Conservation (phyloP, 2,113 vertebrate genomes). For the Conger conger region DNA sequence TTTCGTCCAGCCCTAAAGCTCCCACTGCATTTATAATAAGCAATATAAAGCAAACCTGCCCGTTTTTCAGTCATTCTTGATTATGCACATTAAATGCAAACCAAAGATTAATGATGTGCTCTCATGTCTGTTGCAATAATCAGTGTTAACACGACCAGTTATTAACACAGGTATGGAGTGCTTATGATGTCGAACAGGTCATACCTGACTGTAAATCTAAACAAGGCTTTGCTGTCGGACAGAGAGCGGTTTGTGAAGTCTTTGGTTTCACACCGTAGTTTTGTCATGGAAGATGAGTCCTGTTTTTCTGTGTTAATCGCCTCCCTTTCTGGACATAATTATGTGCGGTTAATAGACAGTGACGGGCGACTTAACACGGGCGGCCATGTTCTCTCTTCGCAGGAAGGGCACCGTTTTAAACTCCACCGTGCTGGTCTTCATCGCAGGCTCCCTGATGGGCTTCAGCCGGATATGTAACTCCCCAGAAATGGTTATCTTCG, state of each 20-base stretch:
- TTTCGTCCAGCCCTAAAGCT: neutral
- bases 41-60: neutral
- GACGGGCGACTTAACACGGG: constrained; percentile 27
- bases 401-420: constrained; percentile 82
- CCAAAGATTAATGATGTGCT: constrained; percentile 47
- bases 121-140: constrained; percentile 52
- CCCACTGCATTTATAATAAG: neutral
- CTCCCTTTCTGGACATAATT: constrained; percentile 42
- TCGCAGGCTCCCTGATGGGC: constrained; percentile 77
- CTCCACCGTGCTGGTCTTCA: constrained; percentile 76
- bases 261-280: constrained; percentile 40
- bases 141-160: constrained; percentile 46
- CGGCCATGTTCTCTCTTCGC: constrained; percentile 36
- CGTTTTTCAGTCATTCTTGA: neutral
- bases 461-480: constrained; percentile 77
- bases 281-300: constrained; percentile 46
- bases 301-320: constrained; percentile 47
- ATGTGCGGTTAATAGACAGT: constrained; percentile 42
- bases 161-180: constrained; percentile 51
- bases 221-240: constrained; percentile 45
- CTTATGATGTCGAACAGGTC: constrained; percentile 43
- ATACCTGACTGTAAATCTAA: constrained; percentile 30
- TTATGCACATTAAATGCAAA: neutral
- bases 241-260: constrained; percentile 45
- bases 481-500: constrained; percentile 85